These are phyloP conservation scores for Centruroides sculpturatus DNA, from an alignment of 1,140 invertebrate species.

Conservation along the genomic window DNA sequence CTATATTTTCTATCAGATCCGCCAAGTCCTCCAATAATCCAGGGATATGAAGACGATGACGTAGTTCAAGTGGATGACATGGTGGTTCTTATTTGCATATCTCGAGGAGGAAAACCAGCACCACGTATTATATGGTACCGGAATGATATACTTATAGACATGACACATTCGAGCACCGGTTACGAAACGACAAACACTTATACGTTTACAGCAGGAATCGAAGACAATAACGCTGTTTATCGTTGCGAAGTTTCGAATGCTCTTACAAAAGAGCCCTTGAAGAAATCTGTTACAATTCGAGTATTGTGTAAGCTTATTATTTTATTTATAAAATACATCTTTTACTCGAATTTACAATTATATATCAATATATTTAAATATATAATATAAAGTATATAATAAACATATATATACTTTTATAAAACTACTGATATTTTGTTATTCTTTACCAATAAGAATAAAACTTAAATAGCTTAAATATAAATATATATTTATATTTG, in stretches of 20 bases:
- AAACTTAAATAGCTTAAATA: too few species aligned
- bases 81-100: constrained; percentile 75
- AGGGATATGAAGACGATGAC: constrained; percentile 62
- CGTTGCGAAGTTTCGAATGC: constrained; percentile 82
- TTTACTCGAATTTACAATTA: too few species aligned
- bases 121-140: constrained; percentile 18
- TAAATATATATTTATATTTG: too few species aligned
- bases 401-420: too few species aligned
- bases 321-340: too few species aligned
- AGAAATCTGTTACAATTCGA: constrained; percentile 45
- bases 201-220: constrained; percentile 64
- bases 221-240: constrained; percentile 81
- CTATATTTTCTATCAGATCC: constrained; percentile 47
- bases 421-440: too few species aligned
- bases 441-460: too few species aligned
- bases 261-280: constrained; percentile 64
- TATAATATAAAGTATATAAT: too few species aligned
- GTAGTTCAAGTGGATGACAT: constrained; percentile 66
- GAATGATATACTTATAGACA: constrained; percentile 38
- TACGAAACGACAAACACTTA: constrained; percentile 70
- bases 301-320: too few species aligned
- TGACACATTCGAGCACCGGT: constrained; percentile 53
- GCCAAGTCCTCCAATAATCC: constrained; percentile 74
- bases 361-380: too few species aligned
- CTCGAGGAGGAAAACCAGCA: constrained; percentile 78